Evolutionary conservation across 2,797 vertebrate species (phyloP), one percentile per base, ranked within the genome.

Genomic region (Bufotes viridis): DNA sequence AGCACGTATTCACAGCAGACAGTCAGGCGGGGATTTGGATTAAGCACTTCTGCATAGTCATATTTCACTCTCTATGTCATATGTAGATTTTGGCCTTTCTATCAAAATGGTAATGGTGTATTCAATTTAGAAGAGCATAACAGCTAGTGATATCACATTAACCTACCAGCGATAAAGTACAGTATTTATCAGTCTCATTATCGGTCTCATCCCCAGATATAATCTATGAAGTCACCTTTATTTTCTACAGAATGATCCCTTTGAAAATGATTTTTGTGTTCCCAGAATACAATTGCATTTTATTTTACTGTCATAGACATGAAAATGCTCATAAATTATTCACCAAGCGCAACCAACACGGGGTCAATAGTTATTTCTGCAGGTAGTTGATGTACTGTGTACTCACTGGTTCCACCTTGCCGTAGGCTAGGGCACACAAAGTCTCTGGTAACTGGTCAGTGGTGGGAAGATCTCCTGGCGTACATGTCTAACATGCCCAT

Each of bases 81-180:
- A 89, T 85, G 87, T 63, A 89, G 87, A 85, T 85, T 81, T 89
- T 89, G 84, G 70, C 87, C 87, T 89, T 89, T 89, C 65, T 84
- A 49, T 67, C 49, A 81, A 26, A 86, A 89, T 81, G 84, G 80
- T 67, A 76, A 89, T 69, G 58, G 26, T 80, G 51, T 88, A 55
- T 55, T 76, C 72, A 87, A 75, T 82, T 87, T 82, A 57, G 76
- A 69, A 67, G 57, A 34, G 58, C 67, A 81, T 51, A 20, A 29
- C 55, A 67, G 42, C 13, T 86, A 26, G 57, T 29, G 75, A 81
- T 67, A 84, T 76, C 29, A 20, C 58, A 84, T 84, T 84, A 88
- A 78, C 75, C 78, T 57, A 42, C 13, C 49, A 65, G 79, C 34
- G 53, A 78, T 60, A 34, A 63, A 57, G 72, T 60, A 34, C 55